These are phyloP conservation scores for Antheraea yamamai DNA, from an alignment of 2,888 invertebrate species.

Conservation along the genomic window DNA sequence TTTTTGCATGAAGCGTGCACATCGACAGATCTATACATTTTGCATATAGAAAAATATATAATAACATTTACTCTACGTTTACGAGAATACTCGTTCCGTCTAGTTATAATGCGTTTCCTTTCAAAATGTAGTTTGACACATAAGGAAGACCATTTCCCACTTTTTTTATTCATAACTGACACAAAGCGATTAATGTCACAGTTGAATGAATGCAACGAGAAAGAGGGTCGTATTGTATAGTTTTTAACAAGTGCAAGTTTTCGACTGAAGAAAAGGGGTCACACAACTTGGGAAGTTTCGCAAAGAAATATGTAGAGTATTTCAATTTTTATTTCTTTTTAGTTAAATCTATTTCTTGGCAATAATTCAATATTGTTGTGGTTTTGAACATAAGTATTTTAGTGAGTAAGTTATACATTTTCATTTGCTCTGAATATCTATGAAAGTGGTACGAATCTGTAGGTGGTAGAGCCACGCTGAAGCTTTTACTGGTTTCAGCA, in stretches of 20 bases:
- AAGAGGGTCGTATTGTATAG: constrained; percentile 51
- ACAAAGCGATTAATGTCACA: constrained; percentile 42
- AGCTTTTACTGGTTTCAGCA: too few species aligned
- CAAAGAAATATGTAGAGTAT: constrained; percentile 37
- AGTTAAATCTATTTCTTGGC: too few species aligned
- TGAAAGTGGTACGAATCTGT: too few species aligned
- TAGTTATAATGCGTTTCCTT: not conserved
- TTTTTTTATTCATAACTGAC: constrained; percentile 28
- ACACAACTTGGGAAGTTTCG: constrained; percentile 34
- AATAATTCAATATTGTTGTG: too few species aligned
- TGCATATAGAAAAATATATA: too few species aligned
- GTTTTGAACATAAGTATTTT: too few species aligned
- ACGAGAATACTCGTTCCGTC: not conserved
- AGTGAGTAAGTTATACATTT: too few species aligned
- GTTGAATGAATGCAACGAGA: constrained; percentile 40
- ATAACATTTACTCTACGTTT: not conserved
- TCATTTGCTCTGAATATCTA: too few species aligned
- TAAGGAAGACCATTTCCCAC: constrained; percentile 3
- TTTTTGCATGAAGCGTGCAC: too few species aligned
- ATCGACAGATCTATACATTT: too few species aligned
- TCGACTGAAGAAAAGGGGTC: constrained; percentile 48
- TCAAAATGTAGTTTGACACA: not conserved
- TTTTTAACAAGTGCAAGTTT: constrained; percentile 54
- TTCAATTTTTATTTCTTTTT: not conserved
- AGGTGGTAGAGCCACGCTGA: too few species aligned